Evolutionary conservation across 1,140 invertebrate genomes (phyloP).

Genomic region (Callitettix versicolor): DNA sequence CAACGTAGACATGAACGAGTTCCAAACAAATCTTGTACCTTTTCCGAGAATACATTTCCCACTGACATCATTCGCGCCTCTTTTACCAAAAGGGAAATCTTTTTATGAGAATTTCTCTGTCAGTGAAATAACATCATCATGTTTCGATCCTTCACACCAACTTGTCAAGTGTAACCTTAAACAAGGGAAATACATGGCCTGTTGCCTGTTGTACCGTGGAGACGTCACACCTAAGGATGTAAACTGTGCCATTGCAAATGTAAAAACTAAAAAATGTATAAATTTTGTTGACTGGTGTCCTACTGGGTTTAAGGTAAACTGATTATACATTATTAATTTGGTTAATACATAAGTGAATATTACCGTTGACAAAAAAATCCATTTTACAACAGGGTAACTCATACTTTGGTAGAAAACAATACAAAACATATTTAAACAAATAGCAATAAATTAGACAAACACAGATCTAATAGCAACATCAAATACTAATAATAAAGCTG

Average conservation of each 20-base stretch:
- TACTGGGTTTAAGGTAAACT: constrained; percentile 42
- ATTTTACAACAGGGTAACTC: no score
- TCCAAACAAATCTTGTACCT: constrained; percentile 55
- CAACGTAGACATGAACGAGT: constrained; percentile 53
- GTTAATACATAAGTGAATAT: background rate
- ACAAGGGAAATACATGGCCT: constrained; percentile 43
- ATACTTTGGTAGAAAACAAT: no score
- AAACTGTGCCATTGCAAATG: constrained; percentile 43
- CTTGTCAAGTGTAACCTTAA: constrained; percentile 46
- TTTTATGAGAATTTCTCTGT: constrained; percentile 68
- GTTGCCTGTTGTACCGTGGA: constrained; percentile 46
- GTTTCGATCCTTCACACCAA: constrained; percentile 39
- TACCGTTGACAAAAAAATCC: constrained; percentile 12
- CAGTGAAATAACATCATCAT: constrained; percentile 37
- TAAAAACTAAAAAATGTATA: constrained; percentile 31
- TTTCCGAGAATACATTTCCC: constrained; percentile 50
- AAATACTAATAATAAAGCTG: no score
- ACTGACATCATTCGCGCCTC: constrained; percentile 67
- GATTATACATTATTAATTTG: constrained; percentile 9
- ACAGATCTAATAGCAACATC: no score
- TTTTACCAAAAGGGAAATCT: constrained; percentile 70
- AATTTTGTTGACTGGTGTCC: constrained; percentile 55
- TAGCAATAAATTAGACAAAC: no score
- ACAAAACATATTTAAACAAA: background rate
- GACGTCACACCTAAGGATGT: constrained; percentile 47